Evolutionary conservation across 2,113 vertebrate genomes (phyloP).

Genomic region (Ibidorhyncha struthersii): DNA sequence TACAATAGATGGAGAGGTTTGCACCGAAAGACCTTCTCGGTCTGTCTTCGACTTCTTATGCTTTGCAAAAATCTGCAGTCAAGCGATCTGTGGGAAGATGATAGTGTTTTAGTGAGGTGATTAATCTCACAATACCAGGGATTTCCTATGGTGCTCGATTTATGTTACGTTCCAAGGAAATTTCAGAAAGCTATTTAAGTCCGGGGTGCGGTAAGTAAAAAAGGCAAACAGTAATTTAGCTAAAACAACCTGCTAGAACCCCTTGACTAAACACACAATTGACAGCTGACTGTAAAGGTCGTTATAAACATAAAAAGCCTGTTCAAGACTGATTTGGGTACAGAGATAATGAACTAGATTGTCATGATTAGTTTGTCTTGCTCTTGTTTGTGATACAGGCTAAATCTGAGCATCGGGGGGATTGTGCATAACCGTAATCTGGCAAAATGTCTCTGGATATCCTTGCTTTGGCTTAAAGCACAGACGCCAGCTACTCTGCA

Average conservation of each 20-base stretch:
- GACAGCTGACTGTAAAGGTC: background rate
- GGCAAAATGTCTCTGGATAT: slow-evolving; percentile 5
- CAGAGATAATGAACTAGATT: background rate
- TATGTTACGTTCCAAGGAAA: background rate
- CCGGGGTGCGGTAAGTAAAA: background rate
- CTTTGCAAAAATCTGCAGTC: background rate
- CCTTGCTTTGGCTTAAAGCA: slow-evolving; percentile 50
- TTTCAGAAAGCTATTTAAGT: background rate
- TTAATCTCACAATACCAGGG: background rate
- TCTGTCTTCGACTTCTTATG: background rate
- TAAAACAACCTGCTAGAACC: background rate
- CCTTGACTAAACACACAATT: background rate
- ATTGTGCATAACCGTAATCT: background rate
- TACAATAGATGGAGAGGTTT: background rate
- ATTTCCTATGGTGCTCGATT: background rate
- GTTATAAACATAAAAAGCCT: background rate
- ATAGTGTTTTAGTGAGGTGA: background rate
- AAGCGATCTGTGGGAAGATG: background rate
- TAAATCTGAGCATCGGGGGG: background rate
- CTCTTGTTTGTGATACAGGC: background rate
- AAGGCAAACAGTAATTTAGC: background rate
- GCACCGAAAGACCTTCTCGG: background rate
- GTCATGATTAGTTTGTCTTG: background rate
- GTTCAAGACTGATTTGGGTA: background rate
- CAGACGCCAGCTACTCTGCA: background rate